Evolutionary conservation across 2,888 invertebrate genomes (phyloP).

Genomic region (Euclidia mi): DNA sequence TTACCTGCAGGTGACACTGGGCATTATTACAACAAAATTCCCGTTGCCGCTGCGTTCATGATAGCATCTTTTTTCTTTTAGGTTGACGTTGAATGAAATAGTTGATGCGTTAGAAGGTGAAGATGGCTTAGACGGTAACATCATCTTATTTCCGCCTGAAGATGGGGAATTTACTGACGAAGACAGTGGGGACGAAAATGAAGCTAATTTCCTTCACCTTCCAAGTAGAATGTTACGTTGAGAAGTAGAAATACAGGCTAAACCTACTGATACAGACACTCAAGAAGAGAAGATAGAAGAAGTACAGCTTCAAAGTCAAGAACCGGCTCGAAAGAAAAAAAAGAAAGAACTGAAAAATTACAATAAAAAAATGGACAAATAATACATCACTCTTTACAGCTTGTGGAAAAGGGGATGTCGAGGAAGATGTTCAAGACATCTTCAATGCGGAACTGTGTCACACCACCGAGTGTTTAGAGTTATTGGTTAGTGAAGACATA

Average conservation of each 20-base stretch:
- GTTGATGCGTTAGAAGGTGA: neutral
- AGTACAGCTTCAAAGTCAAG: slow-evolving; percentile 1
- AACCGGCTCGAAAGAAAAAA: slow-evolving; percentile 20
- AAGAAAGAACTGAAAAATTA: slow-evolving; percentile 19
- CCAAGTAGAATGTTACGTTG: slow-evolving; percentile 26
- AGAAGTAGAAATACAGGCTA: slow-evolving; percentile 16
- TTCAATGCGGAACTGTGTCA: neutral
- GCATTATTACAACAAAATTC: no score
- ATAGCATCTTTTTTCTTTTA: neutral
- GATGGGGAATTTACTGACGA: slow-evolving; percentile 23
- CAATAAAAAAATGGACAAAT: slow-evolving; percentile 17
- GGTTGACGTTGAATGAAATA: slow-evolving; percentile 19
- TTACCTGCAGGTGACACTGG: no score
- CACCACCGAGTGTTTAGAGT: slow-evolving; percentile 8
- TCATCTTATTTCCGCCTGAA: slow-evolving; percentile 25
- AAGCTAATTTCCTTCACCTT: slow-evolving; percentile 26
- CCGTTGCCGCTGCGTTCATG: neutral
- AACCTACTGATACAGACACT: neutral
- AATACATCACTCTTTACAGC: neutral
- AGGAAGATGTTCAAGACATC: neutral
- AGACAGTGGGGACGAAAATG: slow-evolving; percentile 31
- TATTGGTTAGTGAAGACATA: slow-evolving; percentile 16
- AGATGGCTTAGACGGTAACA: neutral
- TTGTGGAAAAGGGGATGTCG: slow-evolving; percentile 1
- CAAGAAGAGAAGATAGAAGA: neutral